Evolutionary conservation across 2,797 vertebrate genomes (phyloP), one percentile per base, ranked within the genome.

Genomic region (Prunella strophiata): DNA sequence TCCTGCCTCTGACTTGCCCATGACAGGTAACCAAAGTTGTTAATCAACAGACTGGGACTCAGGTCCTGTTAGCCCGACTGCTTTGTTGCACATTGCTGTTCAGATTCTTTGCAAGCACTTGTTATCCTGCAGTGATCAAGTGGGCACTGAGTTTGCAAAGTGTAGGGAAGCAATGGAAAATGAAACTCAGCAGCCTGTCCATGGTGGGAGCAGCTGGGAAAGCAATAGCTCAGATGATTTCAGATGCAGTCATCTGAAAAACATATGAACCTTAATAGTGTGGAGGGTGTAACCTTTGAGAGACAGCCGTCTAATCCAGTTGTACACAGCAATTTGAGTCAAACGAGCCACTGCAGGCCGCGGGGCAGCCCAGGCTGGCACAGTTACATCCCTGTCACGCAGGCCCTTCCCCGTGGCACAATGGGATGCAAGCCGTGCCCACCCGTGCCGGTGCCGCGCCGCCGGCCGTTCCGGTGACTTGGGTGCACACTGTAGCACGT

Each of bases 211-310:
- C 84, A 92, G 63, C 72, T 58, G 94, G 61, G 61, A 94, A 76
- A 82, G 84, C 54, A 65, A 61, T 30, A 22, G 7, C 34, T 89
- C 62, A 32, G 40, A 36, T 84, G 43, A 55, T 59, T 65, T 90
- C 48, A 42, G 50, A 25, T 82, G 48, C 59, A 78, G 43, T 82
- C 23, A 76, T 61, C 67, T 90, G 59, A 79, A 71, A 82, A 95
- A n/a, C 40, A 58, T 19, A 66, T 40, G 81, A 81, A 88, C 85
- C 63, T 84, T 79, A 81, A 75, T 42, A n/a, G 85, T 1, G 36
- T 32, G 81, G 47, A 48, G 91, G 86, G 72, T 43, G 78, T 66
- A 80, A 75, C 61, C 61, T 92, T 75, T 42, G 81, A 58, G 76
- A 63, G 88, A 54, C 54, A 54, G 34, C 61, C 8, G 27, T 75